phyloP scores from a whole-genome alignment of 2,888 invertebrate species.

The Yponomeuta plumbellus region DNA sequence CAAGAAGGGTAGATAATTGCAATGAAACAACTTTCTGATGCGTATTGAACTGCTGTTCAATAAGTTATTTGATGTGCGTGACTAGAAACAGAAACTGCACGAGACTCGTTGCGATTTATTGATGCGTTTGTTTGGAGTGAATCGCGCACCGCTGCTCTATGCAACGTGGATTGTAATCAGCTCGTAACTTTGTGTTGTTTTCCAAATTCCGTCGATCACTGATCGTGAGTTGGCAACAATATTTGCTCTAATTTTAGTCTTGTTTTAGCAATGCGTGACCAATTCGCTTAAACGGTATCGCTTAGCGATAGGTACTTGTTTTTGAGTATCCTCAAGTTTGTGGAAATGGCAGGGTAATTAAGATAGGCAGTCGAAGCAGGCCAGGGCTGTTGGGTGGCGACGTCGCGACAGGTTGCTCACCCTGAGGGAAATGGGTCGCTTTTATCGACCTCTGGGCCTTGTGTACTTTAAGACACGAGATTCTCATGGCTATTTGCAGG shows the following conservation, averaged over 20 bases:
- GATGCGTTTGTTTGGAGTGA: conserved; percentile 8
- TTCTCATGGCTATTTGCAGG: conserved; percentile 18
- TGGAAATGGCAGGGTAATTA: conserved; percentile 39
- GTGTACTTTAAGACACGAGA: conserved; percentile 42
- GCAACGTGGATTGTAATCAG: conserved; percentile 17
- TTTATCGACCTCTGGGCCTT: conserved; percentile 44
- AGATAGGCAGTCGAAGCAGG: conserved; percentile 44
- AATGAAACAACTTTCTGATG: conserved; percentile 8
- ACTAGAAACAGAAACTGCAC: conserved; percentile 60
- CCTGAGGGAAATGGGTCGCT: conserved; percentile 34
- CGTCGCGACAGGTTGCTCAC: conserved; percentile 12
- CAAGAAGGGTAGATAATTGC: background rate
- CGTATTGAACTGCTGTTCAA: conserved; percentile 37
- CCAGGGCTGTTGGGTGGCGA: conserved; percentile 39
- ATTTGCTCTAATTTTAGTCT: conserved; percentile 13
- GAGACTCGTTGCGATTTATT: conserved; percentile 12
- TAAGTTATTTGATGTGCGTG: conserved; percentile 56
- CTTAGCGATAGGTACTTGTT: conserved; percentile 7
- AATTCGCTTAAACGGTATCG: conserved; percentile 14
- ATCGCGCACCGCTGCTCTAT: background rate
- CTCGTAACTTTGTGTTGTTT: conserved; percentile 14
- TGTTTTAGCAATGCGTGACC: background rate
- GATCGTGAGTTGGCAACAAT: conserved; percentile 15
- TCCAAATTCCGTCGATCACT: conserved; percentile 13
- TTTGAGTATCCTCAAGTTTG: conserved; percentile 26